Evolutionary conservation across 2,113 vertebrate species (phyloP).

Genomic region (Trichechus manatus): DNA sequence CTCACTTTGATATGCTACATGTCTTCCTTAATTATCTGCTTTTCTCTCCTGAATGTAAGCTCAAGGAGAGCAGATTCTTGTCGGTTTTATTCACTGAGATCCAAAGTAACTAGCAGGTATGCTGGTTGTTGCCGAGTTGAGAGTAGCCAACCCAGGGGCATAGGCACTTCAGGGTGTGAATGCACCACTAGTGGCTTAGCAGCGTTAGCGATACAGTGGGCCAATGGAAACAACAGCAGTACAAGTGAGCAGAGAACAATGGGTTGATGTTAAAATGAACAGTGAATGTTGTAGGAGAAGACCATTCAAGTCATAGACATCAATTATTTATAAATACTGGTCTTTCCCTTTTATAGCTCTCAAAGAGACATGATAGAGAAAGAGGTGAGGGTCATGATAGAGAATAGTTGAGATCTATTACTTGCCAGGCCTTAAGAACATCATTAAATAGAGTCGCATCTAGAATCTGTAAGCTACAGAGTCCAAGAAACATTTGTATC

Average conservation of each 20-base stretch:
- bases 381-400: background rate
- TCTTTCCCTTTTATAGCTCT: background rate
- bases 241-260: background rate
- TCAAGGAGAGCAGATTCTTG: background rate
- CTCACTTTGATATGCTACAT: background rate
- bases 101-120: background rate
- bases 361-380: background rate
- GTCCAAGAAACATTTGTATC: background rate
- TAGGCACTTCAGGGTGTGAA: background rate
- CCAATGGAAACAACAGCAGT: too few relatives aligned
- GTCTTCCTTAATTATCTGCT: background rate
- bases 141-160: fast-evolving
- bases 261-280: background rate
- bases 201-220: background rate
- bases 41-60: background rate
- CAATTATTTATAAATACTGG: background rate
- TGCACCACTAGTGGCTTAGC: background rate
- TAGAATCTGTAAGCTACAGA: background rate
- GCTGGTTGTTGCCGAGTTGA: background rate
- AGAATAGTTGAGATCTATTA: background rate
- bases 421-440: background rate
- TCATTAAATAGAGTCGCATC: background rate
- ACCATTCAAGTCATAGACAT: background rate
- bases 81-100: background rate
- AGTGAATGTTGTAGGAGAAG: too few relatives aligned